Base-by-base conservation (phyloP, 2,888 invertebrate genomes). In the Pristionchus entomophagus region DNA sequence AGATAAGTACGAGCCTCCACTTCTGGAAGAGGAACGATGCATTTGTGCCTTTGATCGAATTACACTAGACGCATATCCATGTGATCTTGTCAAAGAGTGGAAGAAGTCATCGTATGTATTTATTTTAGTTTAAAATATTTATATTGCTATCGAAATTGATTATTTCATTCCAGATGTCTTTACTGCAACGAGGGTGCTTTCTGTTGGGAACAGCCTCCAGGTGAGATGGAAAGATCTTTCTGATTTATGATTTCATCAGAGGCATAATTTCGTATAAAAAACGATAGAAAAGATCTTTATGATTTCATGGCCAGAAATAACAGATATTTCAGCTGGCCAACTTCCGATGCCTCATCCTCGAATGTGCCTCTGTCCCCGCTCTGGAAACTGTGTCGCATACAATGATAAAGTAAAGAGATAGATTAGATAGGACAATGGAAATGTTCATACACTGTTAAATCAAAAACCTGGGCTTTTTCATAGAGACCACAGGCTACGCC, bases 21-120 rank as follows among this genome's bases (percentile, higher is more conserved):
- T 17, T n/a, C 85, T 51, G 38, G 88, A 86, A 26, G 87, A 88
- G 29, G 86, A 87, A 38, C 87, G 86, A 85, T 92, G 92, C 84
- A 88, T 91, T 51, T 92, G 92, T 53, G 92, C 92, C 2, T 92
- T 92, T 59, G 92, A 92, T 85, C 84, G 91, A 77, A 84, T 85
- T 35, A 89, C 87, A 35, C 88, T 85, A 38, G 89, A 89, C 73
- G 89, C 89, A 14, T 89, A 89, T 89, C 89, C 89, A 8, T 89
- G 89, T 62, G 86, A 89, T 84, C 87, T 85, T 1, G 53, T 59
- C 22, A 80, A 87, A 4, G 62, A 81, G 19, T 89, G 89, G 89
- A 85, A 62, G 62, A 62, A 81, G 45, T 65, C 87, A 22, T 65
- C 26, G 77, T 89, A 86, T 0, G 65, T 32, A n/a, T n/a, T n/a